A percentile compares a stretch with the other conserved stretches of the same genome.
Evolutionary conservation across 2,113 vertebrate species (phyloP).

Genomic region (Nothoprocta perdicaria): DNA sequence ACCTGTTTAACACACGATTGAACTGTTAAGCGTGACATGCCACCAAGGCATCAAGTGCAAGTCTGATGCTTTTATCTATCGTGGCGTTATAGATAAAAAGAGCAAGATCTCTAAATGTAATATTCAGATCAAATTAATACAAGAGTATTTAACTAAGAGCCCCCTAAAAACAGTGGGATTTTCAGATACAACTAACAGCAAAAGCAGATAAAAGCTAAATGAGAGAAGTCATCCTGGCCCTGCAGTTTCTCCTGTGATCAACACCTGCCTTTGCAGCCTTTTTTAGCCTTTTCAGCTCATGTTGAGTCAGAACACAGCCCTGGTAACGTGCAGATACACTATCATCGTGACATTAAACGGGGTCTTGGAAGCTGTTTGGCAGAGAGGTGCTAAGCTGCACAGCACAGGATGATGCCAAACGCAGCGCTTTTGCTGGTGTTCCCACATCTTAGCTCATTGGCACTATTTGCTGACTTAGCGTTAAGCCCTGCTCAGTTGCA

Average conservation of each 20-base stretch:
- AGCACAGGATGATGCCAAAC: not conserved
- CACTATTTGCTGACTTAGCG: no score
- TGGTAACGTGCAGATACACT: not conserved
- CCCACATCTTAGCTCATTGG: not conserved
- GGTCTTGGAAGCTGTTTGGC: not conserved
- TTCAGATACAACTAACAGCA: not conserved
- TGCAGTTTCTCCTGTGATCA: not conserved
- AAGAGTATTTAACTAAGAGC: not conserved
- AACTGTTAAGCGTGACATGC: not conserved
- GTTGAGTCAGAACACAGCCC: not conserved
- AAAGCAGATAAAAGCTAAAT: not conserved
- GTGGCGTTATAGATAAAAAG: rapidly evolving
- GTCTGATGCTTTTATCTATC: not conserved
- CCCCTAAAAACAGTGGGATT: not conserved
- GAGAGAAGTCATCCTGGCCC: not conserved
- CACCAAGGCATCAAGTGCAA: not conserved
- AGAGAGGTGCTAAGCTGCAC: not conserved
- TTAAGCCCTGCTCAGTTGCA: no score
- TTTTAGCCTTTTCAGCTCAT: no score
- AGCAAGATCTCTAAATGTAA: not conserved
- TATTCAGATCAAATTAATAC: not conserved
- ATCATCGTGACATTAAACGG: not conserved
- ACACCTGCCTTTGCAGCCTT: not conserved
- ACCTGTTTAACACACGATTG: slow-evolving; percentile 78
- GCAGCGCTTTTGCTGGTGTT: no score